phyloP scores from a whole-genome alignment of 2,113 vertebrate species.

The Malurus elegans region DNA sequence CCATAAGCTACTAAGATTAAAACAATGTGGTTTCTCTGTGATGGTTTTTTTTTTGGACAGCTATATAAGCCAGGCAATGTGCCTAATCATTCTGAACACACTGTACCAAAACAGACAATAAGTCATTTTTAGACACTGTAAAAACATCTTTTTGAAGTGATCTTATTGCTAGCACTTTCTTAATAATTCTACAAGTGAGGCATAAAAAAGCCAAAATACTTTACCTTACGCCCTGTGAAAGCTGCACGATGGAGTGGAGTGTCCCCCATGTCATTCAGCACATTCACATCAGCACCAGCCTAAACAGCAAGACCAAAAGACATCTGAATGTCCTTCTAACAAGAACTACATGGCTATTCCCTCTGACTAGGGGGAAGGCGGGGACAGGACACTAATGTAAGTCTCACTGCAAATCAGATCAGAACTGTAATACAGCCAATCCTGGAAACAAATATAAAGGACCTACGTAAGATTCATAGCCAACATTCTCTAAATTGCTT shows the following conservation, averaged over 20 bases:
- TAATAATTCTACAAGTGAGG: background rate
- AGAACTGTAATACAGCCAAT: background rate
- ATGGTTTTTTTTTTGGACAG: background rate
- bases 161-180: background rate
- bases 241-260: conserved; percentile 89
- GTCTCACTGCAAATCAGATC: background rate
- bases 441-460: background rate
- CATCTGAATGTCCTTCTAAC: background rate
- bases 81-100: background rate
- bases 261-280: conserved; percentile 87
- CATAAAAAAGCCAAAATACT: background rate
- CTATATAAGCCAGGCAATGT: background rate
- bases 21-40: background rate
- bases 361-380: background rate
- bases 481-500: background rate
- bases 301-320: conserved; percentile 62
- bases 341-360: background rate
- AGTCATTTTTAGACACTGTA: background rate
- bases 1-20: background rate
- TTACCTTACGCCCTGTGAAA: conserved; percentile 86
- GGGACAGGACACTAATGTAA: background rate
- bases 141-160: background rate
- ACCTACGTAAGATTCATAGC: background rate
- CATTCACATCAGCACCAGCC: conserved; percentile 85
- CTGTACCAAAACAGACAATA: background rate